phyloP scores from a whole-genome alignment of 2,888 invertebrate genomes.

The Coenonympha glycerion region DNA sequence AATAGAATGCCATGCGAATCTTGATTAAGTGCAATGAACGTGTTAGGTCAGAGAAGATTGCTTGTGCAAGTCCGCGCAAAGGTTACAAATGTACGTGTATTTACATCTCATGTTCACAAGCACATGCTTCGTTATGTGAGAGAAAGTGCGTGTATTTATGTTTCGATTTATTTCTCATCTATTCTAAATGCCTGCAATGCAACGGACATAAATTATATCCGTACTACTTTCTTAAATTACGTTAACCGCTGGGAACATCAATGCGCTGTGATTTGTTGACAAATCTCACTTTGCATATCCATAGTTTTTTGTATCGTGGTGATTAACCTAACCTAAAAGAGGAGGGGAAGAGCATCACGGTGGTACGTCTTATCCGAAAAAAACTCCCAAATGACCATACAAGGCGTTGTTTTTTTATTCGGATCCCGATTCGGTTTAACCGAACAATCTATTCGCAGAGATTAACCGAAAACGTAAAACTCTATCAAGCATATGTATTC shows the following conservation, averaged over 20 bases:
- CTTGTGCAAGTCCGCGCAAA: neutral
- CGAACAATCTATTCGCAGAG: too few species aligned
- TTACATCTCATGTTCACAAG: conserved; percentile 15
- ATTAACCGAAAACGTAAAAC: too few species aligned
- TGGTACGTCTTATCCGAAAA: too few species aligned
- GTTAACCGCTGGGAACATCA: conserved; percentile 10
- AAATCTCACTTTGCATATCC: conserved; percentile 7
- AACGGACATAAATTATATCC: conserved; percentile 24
- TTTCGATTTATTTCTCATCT: conserved; percentile 28
- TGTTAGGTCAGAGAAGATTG: neutral
- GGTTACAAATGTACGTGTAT: conserved; percentile 6
- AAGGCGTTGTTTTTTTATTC: too few species aligned
- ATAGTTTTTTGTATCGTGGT: too few species aligned
- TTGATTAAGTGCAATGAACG: neutral
- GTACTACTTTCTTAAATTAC: conserved; percentile 24
- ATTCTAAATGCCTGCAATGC: conserved; percentile 27
- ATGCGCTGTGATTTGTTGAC: conserved; percentile 15
- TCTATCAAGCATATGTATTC: too few species aligned
- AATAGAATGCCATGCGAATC: neutral
- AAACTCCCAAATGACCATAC: too few species aligned
- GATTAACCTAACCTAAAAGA: too few species aligned
- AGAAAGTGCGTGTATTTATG: conserved; percentile 28
- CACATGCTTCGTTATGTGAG: conserved; percentile 16
- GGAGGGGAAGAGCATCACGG: too few species aligned
- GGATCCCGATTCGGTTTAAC: too few species aligned